Conservation (phyloP, 2,113 vertebrate species). For the Xiphias gladius region DNA sequence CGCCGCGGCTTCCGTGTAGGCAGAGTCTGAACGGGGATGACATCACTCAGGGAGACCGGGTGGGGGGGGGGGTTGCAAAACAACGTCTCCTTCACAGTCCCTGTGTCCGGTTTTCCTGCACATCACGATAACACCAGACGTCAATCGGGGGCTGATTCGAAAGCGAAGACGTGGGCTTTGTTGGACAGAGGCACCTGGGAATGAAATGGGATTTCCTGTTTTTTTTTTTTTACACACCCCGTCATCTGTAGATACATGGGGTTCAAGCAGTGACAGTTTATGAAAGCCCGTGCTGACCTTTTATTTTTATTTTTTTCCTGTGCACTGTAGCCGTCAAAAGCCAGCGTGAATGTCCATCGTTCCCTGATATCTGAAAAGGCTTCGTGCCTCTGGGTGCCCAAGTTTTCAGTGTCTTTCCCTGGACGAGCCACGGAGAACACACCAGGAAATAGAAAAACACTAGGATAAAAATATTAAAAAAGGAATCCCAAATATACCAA, state of each 20-base stretch:
- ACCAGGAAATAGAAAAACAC: no score
- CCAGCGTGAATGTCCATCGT: no score
- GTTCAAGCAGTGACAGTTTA: background rate
- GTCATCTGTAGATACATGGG: no score
- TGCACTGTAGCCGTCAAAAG: no score
- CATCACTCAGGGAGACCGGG: slow-evolving; percentile 68
- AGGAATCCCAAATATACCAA: no score
- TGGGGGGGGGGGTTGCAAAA: no score
- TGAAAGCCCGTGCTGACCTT: background rate
- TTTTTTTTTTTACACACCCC: no score
- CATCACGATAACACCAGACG: slow-evolving; percentile 27
- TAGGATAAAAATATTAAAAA: no score
- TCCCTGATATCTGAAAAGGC: background rate
- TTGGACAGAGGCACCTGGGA: background rate
- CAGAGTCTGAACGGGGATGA: slow-evolving; percentile 74
- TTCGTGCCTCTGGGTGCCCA: background rate
- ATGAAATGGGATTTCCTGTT: no score
- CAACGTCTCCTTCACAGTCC: slow-evolving; percentile 66
- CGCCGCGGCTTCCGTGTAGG: slow-evolving; percentile 64
- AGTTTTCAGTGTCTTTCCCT: background rate
- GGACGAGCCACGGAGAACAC: no score
- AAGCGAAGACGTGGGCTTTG: background rate
- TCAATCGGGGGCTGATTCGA: slow-evolving; percentile 17
- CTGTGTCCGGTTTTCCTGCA: slow-evolving; percentile 53
- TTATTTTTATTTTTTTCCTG: no score